Evolutionary conservation across 1,140 invertebrate species (phyloP).

Genomic region (Mycetomoellerius zeteki): DNA sequence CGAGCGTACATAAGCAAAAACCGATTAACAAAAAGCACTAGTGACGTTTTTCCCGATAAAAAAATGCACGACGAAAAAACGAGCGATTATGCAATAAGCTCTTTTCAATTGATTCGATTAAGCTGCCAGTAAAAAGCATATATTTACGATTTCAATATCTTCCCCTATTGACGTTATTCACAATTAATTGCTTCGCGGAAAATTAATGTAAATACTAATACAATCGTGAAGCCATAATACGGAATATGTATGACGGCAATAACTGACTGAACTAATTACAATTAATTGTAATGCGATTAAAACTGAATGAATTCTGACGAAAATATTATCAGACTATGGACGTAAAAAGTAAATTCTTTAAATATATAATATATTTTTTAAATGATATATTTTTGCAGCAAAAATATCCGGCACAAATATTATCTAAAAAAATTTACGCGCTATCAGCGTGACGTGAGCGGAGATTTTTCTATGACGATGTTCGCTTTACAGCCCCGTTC

Average conservation of each 20-base stretch:
- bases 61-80: not conserved
- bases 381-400: not conserved
- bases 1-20: constrained; percentile 50
- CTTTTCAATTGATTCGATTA: not conserved
- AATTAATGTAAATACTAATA: constrained; percentile 8
- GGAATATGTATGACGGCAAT: not conserved
- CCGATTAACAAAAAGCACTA: constrained; percentile 20
- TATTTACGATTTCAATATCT: not conserved
- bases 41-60: constrained; percentile 22
- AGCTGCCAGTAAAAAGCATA: not conserved
- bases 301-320: not conserved
- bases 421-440: not conserved
- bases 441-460: not conserved
- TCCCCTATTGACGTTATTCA: not conserved
- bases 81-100: constrained; percentile 11
- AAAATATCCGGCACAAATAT: not conserved
- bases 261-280: not conserved
- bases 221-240: not conserved
- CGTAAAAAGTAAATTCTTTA: not conserved
- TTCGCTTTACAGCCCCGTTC: not conserved
- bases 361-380: not conserved
- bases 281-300: not conserved
- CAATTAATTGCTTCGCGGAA: not conserved
- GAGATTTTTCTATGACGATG: constrained; percentile 32
- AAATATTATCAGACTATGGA: not conserved